phyloP scores from a whole-genome alignment of 2,888 invertebrate species.

The Spodoptera littoralis region DNA sequence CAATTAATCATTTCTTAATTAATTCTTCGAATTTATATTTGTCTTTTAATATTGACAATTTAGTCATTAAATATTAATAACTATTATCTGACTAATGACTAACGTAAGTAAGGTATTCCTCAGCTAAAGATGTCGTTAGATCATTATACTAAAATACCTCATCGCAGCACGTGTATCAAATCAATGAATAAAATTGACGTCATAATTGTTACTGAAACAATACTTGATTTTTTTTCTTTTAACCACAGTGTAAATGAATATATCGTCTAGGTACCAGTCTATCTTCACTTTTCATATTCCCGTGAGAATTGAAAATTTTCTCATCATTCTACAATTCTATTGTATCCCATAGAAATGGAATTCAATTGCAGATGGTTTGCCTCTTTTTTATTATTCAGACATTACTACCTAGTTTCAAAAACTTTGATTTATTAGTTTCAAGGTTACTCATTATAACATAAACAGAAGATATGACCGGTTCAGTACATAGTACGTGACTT shows the following conservation, averaged over 20 bases:
- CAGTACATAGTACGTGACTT: conserved; percentile 38
- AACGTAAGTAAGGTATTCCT: conserved; percentile 37
- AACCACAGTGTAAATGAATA: conserved; percentile 40
- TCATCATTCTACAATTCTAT: conserved; percentile 24
- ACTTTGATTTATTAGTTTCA: conserved; percentile 25
- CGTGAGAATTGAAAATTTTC: conserved; percentile 40
- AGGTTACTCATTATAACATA: conserved; percentile 26
- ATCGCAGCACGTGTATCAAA: conserved; percentile 38
- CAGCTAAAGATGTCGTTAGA: conserved; percentile 49
- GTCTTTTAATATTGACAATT: neutral
- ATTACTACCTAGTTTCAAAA: conserved; percentile 28
- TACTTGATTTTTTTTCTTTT: conserved; percentile 57
- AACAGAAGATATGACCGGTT: conserved; percentile 13
- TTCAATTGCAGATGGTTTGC: conserved; percentile 19
- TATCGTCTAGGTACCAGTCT: conserved; percentile 1
- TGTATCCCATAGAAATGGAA: conserved; percentile 28
- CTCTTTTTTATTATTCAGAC: too few relatives aligned
- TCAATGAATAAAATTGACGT: conserved; percentile 64
- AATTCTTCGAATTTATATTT: conserved; percentile 21
- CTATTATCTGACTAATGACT: too few relatives aligned
- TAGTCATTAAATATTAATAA: conserved; percentile 10
- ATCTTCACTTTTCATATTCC: conserved; percentile 28
- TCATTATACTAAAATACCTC: conserved; percentile 56
- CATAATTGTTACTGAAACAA: conserved; percentile 53
- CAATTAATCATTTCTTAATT: neutral